Evolutionary conservation across 2,888 invertebrate species (phyloP).

Genomic region (Ochropleura leucogaster): DNA sequence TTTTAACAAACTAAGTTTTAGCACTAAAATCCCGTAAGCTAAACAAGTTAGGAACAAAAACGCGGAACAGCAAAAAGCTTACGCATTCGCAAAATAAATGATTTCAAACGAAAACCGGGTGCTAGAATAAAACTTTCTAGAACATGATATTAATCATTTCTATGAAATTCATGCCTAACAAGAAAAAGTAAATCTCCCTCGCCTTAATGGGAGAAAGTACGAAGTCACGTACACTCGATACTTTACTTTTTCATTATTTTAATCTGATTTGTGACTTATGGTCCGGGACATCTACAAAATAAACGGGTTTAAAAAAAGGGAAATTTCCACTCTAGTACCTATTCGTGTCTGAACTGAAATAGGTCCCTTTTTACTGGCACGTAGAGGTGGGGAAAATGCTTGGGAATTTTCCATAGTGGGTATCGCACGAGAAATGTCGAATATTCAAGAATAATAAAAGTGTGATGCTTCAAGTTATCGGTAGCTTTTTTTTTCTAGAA

Average conservation of each 20-base stretch:
- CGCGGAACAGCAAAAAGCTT: not conserved
- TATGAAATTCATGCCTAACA: conserved; percentile 39
- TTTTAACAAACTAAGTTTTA: not conserved
- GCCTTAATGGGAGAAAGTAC: conserved; percentile 29
- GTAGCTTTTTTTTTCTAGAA: not conserved
- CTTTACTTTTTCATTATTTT: conserved; percentile 59
- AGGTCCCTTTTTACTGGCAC: not conserved
- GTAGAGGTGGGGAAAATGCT: conserved; percentile 6
- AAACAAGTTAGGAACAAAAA: not conserved
- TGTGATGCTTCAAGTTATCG: not conserved
- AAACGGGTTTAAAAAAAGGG: conserved; percentile 19
- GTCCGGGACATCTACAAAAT: conserved; percentile 20
- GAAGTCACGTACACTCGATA: conserved; percentile 60
- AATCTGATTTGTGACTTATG: conserved; percentile 43
- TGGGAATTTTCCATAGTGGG: conserved; percentile 6
- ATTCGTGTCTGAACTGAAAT: conserved; percentile 7
- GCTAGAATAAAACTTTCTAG: conserved; percentile 13
- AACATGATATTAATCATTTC: conserved; percentile 36
- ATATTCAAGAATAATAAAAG: conserved; percentile 17
- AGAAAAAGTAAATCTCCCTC: conserved; percentile 46
- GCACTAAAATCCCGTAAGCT: not conserved
- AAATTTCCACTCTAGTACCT: conserved; percentile 11
- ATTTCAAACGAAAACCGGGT: conserved; percentile 10
- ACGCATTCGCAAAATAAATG: conserved; percentile 10
- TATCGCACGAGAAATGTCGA: conserved; percentile 16